Base-by-base conservation (phyloP, 2,797 vertebrate species). In the Euthynnus affinis region DNA sequence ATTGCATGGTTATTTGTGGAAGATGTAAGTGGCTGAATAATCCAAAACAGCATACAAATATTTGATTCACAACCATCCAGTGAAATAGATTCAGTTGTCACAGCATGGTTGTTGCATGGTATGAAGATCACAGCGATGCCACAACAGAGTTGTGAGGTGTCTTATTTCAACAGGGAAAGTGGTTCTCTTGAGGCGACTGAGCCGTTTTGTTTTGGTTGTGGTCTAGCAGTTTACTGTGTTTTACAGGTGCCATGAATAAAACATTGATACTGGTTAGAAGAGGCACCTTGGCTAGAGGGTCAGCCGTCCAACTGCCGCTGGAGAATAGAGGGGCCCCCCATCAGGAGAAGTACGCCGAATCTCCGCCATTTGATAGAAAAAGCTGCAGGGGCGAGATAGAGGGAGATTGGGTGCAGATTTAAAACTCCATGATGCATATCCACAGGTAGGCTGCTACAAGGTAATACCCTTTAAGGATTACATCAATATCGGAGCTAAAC, bases 191-290 rank as follows among this genome's bases (percentile, higher is more conserved):
- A 90, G 87, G 80, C 74, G 83, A 82, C 76, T 71, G 77, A 87
- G 79, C n/a, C 44, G 37, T 84, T 89, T 90, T 92, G 81, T 90
- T 90, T 91, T 89, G 81, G 87, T 83, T 82, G 83, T 66, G 87
- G 78, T 82, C 70, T 32, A 76, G 55, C 76, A 40, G 81, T 87
- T 91, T 88, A 78, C 82, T 56, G 80, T 80, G 82, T 87, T 86
- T 80, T 53, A 76, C 86, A 77, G 84, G 83, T 84, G 67, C 64
- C 76, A 91, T 93, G 92, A 94, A 93, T 93, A 93, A 94, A 92
- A 91, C 91, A 92, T 92, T 15, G 18, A 46, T 63, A 52, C 53
- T 40, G 23, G 71, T 89, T 83, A 89, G 80, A 88, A 65, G 81
- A 90, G 81, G 77, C 87, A 88, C 86, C 89, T 87, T 86, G 89